Evolutionary conservation across 2,888 invertebrate species (phyloP), one percentile per base, ranked within the genome.

Genomic region (Acronicta alni): DNA sequence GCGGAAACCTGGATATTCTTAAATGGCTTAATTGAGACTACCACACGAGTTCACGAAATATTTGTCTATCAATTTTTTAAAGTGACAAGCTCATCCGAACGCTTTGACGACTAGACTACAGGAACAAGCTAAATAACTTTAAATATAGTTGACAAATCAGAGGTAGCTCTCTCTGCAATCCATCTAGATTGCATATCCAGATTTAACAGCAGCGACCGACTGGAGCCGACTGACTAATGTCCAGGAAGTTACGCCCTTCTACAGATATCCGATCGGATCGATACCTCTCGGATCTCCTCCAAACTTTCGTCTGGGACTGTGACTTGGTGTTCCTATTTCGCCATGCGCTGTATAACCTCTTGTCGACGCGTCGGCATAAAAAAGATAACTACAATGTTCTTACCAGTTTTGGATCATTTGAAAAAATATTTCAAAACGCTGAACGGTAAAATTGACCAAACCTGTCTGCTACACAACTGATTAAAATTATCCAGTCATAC

Each of bases 181-280:
- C 7, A 35, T 12, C 30, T 30, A 30, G 30, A 12, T 30, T 12
- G 12, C 26, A 30, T n/a, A n/a, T 35, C 48, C 20, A 62, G 42
- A 48, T 45, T 32, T 38, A 20, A 43, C 23, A 58, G 35, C 17
- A 59, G 46, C 56, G 62, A 47, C 58, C 43, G 49, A 45, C 52
- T 44, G 65, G 49, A 72, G 65, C 63, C 53, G 46, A 30, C 46
- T 71, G 67, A 77, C 60, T 72, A 74, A 75, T 69, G 60, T 62
- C 51, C 53, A 67, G 56, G 57, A 67, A 64, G 48, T 58, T 47
- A 48, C 63, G 32, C 58, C 64, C 47, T 58, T 55, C 45, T 41
- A 47, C 18, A 18, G 55, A 67, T 61, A 65, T 55, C 44, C 60
- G 60, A 74, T 55, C 44, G 58, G 63, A 75, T 72, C 72, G 63